These are phyloP conservation scores for Diprion similis DNA, from an alignment of 1,140 invertebrate genomes.

Conservation along the genomic window DNA sequence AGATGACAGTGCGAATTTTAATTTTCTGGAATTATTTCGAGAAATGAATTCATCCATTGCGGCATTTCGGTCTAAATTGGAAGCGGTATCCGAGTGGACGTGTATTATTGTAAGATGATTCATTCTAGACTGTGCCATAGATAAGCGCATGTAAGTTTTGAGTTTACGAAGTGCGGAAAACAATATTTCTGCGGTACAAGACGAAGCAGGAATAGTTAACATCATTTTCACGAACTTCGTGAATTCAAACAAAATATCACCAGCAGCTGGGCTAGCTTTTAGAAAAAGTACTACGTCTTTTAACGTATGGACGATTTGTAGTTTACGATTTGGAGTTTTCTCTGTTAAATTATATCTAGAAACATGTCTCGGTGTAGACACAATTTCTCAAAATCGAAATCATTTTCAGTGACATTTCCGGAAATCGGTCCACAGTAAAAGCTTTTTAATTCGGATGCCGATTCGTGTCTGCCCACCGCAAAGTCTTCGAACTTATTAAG, in stretches of 20 bases:
- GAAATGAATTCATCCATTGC: slow-evolving; percentile 21
- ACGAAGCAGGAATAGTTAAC: slow-evolving; percentile 28
- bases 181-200: slow-evolving; percentile 27
- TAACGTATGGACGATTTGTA: background rate
- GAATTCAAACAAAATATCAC: slow-evolving; percentile 13
- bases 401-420: background rate
- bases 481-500: background rate
- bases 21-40: slow-evolving; percentile 10
- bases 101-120: slow-evolving; percentile 30
- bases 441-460: background rate
- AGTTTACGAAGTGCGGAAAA: slow-evolving; percentile 26
- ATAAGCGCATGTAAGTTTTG: slow-evolving; percentile 29
- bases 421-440: background rate
- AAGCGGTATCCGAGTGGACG: slow-evolving; percentile 17
- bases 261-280: background rate
- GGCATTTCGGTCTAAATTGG: slow-evolving; percentile 21
- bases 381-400: background rate
- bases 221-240: slow-evolving; percentile 19
- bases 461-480: background rate
- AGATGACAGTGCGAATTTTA: background rate
- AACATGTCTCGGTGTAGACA: background rate
- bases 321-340: background rate
- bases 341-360: background rate
- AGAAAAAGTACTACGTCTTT: background rate
- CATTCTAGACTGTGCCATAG: slow-evolving; percentile 26